Base-by-base conservation (phyloP, 2,797 vertebrate genomes). In the Coregonus suidteri region DNA sequence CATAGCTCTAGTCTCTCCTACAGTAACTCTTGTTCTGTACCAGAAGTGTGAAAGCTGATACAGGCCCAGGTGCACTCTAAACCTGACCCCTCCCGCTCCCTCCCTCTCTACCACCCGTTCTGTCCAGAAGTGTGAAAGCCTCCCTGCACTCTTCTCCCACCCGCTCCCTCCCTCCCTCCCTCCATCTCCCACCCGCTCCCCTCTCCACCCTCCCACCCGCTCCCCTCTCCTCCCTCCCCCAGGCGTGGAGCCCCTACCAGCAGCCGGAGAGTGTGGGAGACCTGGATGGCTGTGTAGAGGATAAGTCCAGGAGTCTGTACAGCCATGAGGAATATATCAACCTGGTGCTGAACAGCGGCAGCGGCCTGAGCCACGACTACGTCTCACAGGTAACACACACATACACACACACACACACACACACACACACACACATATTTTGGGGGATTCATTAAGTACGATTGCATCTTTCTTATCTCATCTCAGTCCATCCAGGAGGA, bases 241-340 rank as follows among this genome's bases (percentile, higher is more conserved):
- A 99, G 98, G 95, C 97, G 80, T 99, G 98, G 98, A 99, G 98
- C 87, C 98, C 98, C 0, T 99, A 99, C 86, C 96, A 96, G 89
- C 98, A 99, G 90, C 97, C 97, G 0, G 95, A 96, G 80, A 98
- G 97, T 81, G 91, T 95, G 0, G 98, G 98, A 9, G 98, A 99
- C 87, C 93, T 99, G 13, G 96, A 99, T 16, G 97, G 98, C 1
- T 92, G 93, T 1, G 96, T 96, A 76, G 98, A 99, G 91, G 98
- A 99, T 79, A 96, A 97, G 67, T 98, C 96, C 0, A 97, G 98
- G 80, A 97, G 96, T 89, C 96, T 99, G 70, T 99, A 99, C 90
- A 99, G 97, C 52, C 98, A 99, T 0, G 98, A 99, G 90, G 98
- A 99, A 87, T 99, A 99, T 88, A 99, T 99, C 90, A 98, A 96